Evolutionary conservation across 2,113 vertebrate species (phyloP).

Genomic region (Hipposideros armiger): DNA sequence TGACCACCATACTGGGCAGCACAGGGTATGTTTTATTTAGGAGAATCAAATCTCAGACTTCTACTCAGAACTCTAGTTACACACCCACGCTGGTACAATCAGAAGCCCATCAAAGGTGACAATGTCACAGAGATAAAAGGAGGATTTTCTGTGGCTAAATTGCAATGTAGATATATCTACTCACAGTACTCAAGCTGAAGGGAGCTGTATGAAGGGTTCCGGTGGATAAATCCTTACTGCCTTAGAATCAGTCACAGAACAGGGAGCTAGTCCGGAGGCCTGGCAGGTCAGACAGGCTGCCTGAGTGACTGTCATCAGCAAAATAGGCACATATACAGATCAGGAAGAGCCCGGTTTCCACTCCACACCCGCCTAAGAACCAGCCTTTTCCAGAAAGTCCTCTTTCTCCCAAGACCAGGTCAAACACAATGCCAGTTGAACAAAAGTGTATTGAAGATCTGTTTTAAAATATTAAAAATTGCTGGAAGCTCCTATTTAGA

Average conservation of each 20-base stretch:
- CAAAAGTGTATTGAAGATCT: neutral
- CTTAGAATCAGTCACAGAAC: neutral
- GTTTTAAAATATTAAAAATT: neutral
- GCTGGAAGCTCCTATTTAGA: neutral
- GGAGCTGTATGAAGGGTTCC: neutral
- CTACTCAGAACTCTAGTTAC: neutral
- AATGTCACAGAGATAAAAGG: slow-evolving; percentile 1
- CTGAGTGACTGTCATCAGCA: neutral
- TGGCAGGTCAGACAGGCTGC: neutral
- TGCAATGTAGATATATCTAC: neutral
- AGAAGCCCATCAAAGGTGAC: slow-evolving; percentile 11
- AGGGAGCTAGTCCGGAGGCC: neutral
- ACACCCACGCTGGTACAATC: slow-evolving; percentile 8
- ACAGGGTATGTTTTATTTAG: neutral
- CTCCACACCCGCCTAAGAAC: neutral
- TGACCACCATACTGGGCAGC: neutral
- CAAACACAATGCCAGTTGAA: neutral
- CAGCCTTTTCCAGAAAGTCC: neutral
- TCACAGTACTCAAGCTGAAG: neutral
- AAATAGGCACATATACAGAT: neutral
- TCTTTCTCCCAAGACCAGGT: slow-evolving; percentile 10
- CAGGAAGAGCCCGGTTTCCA: neutral
- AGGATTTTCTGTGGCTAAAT: neutral
- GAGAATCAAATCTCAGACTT: slow-evolving; percentile 33
- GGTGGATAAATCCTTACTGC: neutral